These are phyloP conservation scores for Macaria liturata DNA, from an alignment of 2,888 invertebrate species.

Conservation along the genomic window DNA sequence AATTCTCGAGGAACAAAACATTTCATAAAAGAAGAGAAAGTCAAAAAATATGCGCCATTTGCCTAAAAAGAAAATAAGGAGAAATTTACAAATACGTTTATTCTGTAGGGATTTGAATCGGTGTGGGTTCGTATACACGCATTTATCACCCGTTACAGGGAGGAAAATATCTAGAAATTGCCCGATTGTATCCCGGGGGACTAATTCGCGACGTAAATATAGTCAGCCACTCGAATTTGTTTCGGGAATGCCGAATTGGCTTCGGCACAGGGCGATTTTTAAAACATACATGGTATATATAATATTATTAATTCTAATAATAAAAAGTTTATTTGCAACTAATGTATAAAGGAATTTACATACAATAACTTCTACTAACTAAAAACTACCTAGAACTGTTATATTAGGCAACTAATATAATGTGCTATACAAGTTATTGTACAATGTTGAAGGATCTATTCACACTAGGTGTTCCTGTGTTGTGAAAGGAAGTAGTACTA, in stretches of 20 bases:
- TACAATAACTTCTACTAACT: too few relatives aligned
- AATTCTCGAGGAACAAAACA: slow-evolving; percentile 28
- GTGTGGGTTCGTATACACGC: slow-evolving; percentile 28
- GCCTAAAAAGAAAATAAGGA: slow-evolving; percentile 37
- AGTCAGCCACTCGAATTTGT: slow-evolving; percentile 10
- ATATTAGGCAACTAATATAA: too few relatives aligned
- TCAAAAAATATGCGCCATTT: slow-evolving; percentile 34
- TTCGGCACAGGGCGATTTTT: neutral
- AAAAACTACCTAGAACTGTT: too few relatives aligned
- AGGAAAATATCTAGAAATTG: slow-evolving; percentile 32
- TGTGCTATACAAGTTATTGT: too few relatives aligned
- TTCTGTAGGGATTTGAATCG: slow-evolving; percentile 32
- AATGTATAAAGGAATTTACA: too few relatives aligned
- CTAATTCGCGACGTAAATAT: slow-evolving; percentile 34
- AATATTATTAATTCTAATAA: too few relatives aligned
- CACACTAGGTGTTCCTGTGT: too few relatives aligned
- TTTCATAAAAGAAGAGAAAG: slow-evolving; percentile 26
- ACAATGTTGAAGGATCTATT: too few relatives aligned
- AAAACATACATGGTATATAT: neutral
- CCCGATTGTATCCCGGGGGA: slow-evolving; percentile 33
- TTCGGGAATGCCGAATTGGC: slow-evolving; percentile 12
- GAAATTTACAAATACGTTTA: slow-evolving; percentile 37
- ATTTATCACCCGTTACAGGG: slow-evolving; percentile 37
- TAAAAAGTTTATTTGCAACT: neutral
- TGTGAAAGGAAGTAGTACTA: too few relatives aligned